Evolutionary conservation across 2,888 invertebrate species (phyloP).

Genomic region (Agrenia bidenticulata): DNA sequence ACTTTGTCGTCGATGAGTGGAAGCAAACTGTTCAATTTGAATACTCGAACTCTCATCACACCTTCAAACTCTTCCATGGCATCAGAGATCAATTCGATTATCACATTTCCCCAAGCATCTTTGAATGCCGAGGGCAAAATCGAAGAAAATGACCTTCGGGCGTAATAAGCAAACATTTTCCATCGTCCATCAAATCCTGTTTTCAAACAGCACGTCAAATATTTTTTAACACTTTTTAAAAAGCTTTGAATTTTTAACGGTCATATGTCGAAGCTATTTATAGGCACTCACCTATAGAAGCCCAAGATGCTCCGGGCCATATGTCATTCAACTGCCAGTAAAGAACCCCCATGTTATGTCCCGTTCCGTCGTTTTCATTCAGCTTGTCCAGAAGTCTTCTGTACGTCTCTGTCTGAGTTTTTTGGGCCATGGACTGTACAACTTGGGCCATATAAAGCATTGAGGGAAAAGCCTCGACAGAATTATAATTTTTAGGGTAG

Average conservation of each 20-base stretch:
- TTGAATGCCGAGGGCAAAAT: conserved; percentile 63
- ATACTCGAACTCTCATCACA: conserved; percentile 30
- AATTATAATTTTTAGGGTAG: conserved; percentile 59
- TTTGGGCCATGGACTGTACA: conserved; percentile 61
- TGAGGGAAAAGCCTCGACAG: conserved; percentile 62
- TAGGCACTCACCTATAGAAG: conserved; percentile 57
- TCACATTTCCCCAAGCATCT: conserved; percentile 38
- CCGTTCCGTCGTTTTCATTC: conserved; percentile 55
- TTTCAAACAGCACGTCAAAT: conserved; percentile 61
- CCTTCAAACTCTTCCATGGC: conserved; percentile 22
- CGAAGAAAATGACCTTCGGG: conserved; percentile 79
- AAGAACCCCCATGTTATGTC: conserved; percentile 63
- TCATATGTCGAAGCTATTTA: no score
- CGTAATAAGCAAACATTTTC: conserved; percentile 90
- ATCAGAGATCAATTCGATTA: conserved; percentile 51
- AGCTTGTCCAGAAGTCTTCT: conserved; percentile 52
- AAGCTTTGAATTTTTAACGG: no score
- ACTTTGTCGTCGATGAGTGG: conserved; percentile 26
- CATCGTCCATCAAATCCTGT: conserved; percentile 69
- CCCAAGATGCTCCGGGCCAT: conserved; percentile 65
- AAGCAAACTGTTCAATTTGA: conserved; percentile 31
- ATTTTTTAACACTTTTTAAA: no score
- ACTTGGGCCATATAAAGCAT: conserved; percentile 85
- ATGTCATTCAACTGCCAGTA: conserved; percentile 67
- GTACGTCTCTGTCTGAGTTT: conserved; percentile 59